These are phyloP conservation scores for Cataglyphis cursor DNA, from an alignment of 2,888 invertebrate species.

Conservation along the genomic window DNA sequence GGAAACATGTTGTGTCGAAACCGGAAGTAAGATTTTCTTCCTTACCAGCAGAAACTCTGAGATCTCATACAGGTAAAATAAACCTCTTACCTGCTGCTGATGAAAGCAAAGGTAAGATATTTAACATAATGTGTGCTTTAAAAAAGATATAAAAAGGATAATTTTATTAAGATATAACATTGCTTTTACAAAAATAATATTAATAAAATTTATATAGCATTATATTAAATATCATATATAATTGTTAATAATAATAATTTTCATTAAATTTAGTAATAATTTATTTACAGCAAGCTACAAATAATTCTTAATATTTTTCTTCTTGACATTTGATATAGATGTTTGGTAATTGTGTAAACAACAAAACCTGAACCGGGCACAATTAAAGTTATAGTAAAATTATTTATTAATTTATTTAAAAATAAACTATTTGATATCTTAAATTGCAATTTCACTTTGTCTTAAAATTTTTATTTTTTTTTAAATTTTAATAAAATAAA, in stretches of 20 bases:
- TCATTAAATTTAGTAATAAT: background rate
- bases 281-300: background rate
- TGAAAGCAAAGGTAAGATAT: background rate
- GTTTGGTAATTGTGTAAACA: background rate
- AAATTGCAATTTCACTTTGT: background rate
- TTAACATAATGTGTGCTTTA: background rate
- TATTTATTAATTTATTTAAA: background rate
- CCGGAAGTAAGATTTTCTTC: constrained; percentile 38
- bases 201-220: background rate
- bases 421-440: background rate
- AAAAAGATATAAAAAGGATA: background rate
- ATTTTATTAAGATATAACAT: background rate
- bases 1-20: constrained; percentile 4
- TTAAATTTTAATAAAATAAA: background rate
- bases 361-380: background rate
- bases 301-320: background rate
- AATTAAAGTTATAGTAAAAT: background rate
- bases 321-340: background rate
- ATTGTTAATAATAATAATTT: background rate
- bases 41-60: constrained; percentile 64
- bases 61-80: background rate
- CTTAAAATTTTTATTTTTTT: background rate
- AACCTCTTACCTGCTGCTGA: constrained; percentile 21
- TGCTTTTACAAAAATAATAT: background rate
- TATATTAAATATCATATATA: constrained; percentile 7